Evolutionary conservation across 2,888 invertebrate genomes (phyloP), one percentile per base, ranked within the genome.

Genomic region (Eupithecia inturbata): DNA sequence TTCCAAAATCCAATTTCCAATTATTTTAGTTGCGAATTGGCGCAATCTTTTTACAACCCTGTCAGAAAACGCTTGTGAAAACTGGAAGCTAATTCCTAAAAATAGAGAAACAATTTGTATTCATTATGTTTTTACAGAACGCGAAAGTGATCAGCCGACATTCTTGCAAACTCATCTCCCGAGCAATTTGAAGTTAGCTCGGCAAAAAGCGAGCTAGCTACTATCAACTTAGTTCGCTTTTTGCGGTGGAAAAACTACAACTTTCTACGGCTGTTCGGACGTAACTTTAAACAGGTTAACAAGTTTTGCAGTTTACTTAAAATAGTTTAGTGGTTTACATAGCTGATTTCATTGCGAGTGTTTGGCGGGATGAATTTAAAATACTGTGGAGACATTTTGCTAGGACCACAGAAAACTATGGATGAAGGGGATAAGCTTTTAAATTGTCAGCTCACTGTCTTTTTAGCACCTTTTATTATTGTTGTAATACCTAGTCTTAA

Each of bases 101-200:
- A 26, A 16, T n/a, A 63, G 31, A 31, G 70, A 76, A 76, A 76
- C 76, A 73, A 76, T 76, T 76, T 76, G 71, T 71, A 45, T 69
- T 67, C 71, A 71, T 73, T 73, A 69, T 71, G 68, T 76, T 76
- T 76, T 73, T 73, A 68, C 73, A 63, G 53, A 67, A 73, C 49
- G 39, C 62, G 57, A 71, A 76, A 73, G 73, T 76, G 76, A 73
- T 73, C 73, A 68, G 68, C 69, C 49, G 57, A 71, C 74, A 76
- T 76, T 76, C 76, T 73, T 71, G 76, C 73, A 28, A 73, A 76
- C 73, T 76, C 76, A 76, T 76, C 76, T 45, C 68, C 73, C 28
- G 71, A 72, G 66, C 76, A 76, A 73, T 76, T 76, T 66, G 33
- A 71, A 73, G 76, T 76, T 73, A 69, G 73, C 22, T 66, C 28